Percentiles rank a stretch among this genome's conserved stretches.
Conservation (phyloP, 2,113 vertebrate genomes). For the Chrysochloris asiatica region DNA sequence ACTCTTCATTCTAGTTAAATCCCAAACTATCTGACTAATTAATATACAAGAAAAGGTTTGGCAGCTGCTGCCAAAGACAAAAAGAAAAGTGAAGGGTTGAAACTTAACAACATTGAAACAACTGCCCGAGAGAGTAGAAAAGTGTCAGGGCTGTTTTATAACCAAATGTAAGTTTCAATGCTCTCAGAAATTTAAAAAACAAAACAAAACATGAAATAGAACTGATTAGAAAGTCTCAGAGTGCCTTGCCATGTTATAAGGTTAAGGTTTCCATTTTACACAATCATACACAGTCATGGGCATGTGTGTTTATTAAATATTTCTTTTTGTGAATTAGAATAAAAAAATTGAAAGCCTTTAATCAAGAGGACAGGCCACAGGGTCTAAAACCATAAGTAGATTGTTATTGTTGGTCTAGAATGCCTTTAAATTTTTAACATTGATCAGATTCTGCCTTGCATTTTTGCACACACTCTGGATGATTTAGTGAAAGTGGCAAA, state of each 20-base stretch:
- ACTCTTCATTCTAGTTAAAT: conserved; percentile 3
- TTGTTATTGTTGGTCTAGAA: not conserved
- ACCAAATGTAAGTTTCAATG: not conserved
- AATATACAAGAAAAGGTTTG: not conserved
- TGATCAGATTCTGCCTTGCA: not conserved
- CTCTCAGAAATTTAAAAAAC: not conserved
- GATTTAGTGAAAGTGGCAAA: not conserved
- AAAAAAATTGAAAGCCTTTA: not conserved
- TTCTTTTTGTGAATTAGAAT: not conserved
- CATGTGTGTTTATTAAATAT: too few species aligned
- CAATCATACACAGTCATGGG: not conserved
- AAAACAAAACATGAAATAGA: not conserved
- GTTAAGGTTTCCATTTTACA: not conserved
- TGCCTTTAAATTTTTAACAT: not conserved
- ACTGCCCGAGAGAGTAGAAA: not conserved
- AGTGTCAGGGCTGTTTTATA: not conserved
- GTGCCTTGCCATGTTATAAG: not conserved
- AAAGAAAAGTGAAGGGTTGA: not conserved
- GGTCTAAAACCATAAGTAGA: not conserved
- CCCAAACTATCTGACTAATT: conserved; percentile 27
- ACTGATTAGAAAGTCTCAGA: not conserved
- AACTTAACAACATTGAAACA: not conserved
- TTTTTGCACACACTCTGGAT: not conserved
- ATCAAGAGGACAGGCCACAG: not conserved
- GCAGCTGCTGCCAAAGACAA: not conserved